phyloP scores from a whole-genome alignment of 2,888 invertebrate genomes.

The Lasioglossum calceatum region DNA sequence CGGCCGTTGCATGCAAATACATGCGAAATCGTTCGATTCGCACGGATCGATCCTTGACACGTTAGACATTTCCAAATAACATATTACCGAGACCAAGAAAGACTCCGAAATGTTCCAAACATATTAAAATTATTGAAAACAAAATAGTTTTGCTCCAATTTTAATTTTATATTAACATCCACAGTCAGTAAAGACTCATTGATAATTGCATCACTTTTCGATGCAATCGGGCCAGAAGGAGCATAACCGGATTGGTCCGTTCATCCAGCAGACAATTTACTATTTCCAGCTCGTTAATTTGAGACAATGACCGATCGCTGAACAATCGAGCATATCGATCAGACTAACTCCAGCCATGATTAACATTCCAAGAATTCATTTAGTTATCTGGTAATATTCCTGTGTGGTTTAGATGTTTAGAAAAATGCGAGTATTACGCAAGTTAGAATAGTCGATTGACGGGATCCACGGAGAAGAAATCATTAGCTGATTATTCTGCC shows the following conservation, averaged over 20 bases:
- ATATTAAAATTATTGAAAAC: not conserved
- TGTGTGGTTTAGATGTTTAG: too few relatives aligned
- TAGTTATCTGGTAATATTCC: not conserved
- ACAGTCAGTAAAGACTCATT: not conserved
- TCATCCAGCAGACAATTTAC: not conserved
- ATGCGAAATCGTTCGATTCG: not conserved
- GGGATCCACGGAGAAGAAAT: constrained; percentile 1
- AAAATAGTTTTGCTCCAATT: not conserved
- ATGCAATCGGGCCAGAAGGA: not conserved
- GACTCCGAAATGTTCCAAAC: not conserved
- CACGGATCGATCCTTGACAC: not conserved
- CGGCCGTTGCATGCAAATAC: not conserved
- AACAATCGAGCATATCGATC: not conserved
- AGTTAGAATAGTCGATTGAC: constrained; percentile 2
- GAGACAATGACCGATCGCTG: not conserved
- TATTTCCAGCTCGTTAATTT: not conserved
- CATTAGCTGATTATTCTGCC: not conserved
- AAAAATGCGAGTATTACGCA: not conserved
- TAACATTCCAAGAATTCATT: not conserved
- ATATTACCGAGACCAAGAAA: not conserved
- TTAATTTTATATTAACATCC: not conserved
- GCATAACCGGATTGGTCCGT: not conserved
- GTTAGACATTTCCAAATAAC: not conserved
- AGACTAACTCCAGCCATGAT: not conserved
- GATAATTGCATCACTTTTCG: not conserved